Evolutionary conservation across 2,113 vertebrate genomes (phyloP), one percentile per base, ranked within the genome.

Genomic region (Petrocephalus microphthalmus): DNA sequence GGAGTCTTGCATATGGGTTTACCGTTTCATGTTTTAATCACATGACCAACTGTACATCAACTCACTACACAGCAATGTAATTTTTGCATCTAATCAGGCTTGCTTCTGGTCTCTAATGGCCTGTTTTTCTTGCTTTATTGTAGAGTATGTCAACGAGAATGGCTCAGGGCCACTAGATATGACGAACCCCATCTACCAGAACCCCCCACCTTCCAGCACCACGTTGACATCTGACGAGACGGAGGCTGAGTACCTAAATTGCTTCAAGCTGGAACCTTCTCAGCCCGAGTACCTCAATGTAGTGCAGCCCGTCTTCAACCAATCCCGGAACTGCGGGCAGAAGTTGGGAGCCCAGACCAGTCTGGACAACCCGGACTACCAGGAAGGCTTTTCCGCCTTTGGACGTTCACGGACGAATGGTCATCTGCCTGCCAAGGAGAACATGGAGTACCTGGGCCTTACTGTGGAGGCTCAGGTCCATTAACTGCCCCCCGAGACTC

Each of bases 361-460:
- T 92, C 96, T 99, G 91, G 97, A 99, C 95, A 99, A 99, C 96
- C 98, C 98, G 0, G 98, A 99, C 92, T 99, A 99, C 93, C 98
- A 98, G 92, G 97, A 99, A 93, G 97, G 98, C 93, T 99, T 98
- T 94, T 94, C 95, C 42, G 97, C 97, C 0, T 90, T 91, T 64
- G 64, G 92, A 87, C 97, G 97, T 90, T 92, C 92, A 52, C 97
- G 96, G 93, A 86, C 95, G 20, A 99, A 99, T 0, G 98, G 98
- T 88, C 92, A 97, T 89, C 93, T 97, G 89, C 96, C 97, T 0
- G 92, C 96, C 0, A 96, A 96, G 0, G 97, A 98, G 91, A 98
- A 98, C 56, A 93, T 94, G 0, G 97, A 98, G 89, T 99, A 98
- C 92, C 93, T 99, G 89, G 95, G 97, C 89, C 94, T 97, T 8